Evolutionary conservation across 2,797 vertebrate species (phyloP), one percentile per base, ranked within the genome.

Genomic region (Chloroceryle amazona): DNA sequence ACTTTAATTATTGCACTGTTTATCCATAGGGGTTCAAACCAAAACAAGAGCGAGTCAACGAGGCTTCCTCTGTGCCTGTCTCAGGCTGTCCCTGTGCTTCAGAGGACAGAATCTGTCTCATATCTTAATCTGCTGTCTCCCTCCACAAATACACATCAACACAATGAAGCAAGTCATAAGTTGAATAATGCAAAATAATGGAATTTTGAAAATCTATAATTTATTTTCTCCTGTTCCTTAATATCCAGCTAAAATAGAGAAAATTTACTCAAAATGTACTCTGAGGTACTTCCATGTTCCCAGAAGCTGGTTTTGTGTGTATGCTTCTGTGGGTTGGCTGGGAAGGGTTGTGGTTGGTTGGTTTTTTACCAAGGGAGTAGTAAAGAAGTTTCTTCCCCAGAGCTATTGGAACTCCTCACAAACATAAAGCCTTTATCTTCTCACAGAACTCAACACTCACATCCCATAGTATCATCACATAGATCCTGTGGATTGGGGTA

Each of bases 31-130:
- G 17, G 7, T 17, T 75, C 54, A 80, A 87, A 60, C 8, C 49
- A 42, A 26, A 78, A 13, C 18, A 37, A 0, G 0, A 29, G 25
- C 7, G 46, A 49, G 23, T 9, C 63, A 72, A 1, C 25, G 39
- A 18, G 44, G 16, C 35, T 51, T 25, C 15, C 46, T 26, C 8
- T 6, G 9, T 47, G 26, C 35, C 55, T 42, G n/a, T 33, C 57
- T 51, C 49, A 66, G 74, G 78, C 60, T 74, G 25, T 3, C 61
- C 58, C 10, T 2, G 49, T 44, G 71, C 78, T 87, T 61, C 66
- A 79, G 26, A 78, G 47, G 37, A 33, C 49, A 68, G 31, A 52
- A 5, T 25, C 33, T 72, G 25, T 6, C 72, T 44, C 11, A 39
- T 26, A 4, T 22, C 39, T 2, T 11, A 19, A 63, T 13, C 31